Evolutionary conservation across 2,113 vertebrate genomes (phyloP).

Genomic region (Phylloscopus trochilus): DNA sequence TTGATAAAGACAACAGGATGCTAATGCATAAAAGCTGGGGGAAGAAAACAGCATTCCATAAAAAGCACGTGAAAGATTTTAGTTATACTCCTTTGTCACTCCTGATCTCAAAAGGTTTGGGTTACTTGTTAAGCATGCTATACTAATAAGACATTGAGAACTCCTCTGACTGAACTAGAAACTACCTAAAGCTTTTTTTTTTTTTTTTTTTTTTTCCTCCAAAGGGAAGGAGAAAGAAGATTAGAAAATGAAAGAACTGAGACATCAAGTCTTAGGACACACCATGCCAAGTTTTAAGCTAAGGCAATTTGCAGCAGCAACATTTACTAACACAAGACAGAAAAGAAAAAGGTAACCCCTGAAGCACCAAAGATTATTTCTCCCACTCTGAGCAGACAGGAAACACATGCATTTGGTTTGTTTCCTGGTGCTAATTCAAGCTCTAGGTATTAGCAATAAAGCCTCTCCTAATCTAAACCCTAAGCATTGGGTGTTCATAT

Average conservation of each 20-base stretch:
- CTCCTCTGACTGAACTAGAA: neutral
- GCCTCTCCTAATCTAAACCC: neutral
- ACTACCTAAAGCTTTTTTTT: neutral
- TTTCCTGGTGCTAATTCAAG: slow-evolving; percentile 21
- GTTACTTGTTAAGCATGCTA: neutral
- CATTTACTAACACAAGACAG: neutral
- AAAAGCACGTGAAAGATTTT: neutral
- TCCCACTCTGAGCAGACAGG: neutral
- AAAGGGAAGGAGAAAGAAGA: neutral
- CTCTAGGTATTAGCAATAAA: slow-evolving; percentile 34
- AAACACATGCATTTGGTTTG: neutral
- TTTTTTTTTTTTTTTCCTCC: neutral
- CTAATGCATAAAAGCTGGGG: neutral
- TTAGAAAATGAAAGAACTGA: neutral
- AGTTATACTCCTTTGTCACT: neutral
- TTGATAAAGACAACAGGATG: neutral
- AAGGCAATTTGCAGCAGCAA: neutral
- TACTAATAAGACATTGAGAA: neutral
- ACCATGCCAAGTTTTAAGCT: neutral
- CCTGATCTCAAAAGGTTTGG: neutral
- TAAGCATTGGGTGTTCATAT: neutral
- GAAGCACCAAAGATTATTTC: neutral
- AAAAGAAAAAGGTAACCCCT: neutral
- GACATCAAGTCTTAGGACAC: neutral
- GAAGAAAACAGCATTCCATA: neutral